Conservation (phyloP, 2,888 invertebrate genomes). For the Gnatocerus cornutus region DNA sequence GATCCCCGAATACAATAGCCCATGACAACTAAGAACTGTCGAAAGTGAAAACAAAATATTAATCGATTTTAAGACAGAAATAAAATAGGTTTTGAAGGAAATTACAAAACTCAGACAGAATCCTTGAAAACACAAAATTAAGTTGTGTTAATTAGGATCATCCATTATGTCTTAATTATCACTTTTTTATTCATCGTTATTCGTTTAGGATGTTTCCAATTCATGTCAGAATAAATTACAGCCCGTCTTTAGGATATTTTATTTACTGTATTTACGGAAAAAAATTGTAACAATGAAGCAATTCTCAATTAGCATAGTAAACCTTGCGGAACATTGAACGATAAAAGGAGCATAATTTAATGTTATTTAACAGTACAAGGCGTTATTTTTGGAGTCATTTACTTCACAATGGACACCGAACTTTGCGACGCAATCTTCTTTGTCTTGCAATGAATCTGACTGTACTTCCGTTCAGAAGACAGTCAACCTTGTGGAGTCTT, state of each 20-base stretch:
- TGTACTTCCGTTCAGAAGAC: slow-evolving; percentile 27
- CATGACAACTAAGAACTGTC: slow-evolving; percentile 34
- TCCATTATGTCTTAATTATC: slow-evolving; percentile 9
- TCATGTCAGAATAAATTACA: slow-evolving; percentile 6
- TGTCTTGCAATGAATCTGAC: slow-evolving; percentile 10
- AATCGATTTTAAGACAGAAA: slow-evolving; percentile 21
- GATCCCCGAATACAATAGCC: slow-evolving; percentile 35
- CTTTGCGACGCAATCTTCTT: slow-evolving; percentile 12
- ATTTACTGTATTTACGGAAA: slow-evolving; percentile 3
- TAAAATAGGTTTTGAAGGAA: slow-evolving; percentile 25
- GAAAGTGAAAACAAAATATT: slow-evolving; percentile 33
- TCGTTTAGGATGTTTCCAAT: slow-evolving; percentile 3
- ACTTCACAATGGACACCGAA: slow-evolving; percentile 9
- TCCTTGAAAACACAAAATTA: slow-evolving; percentile 22
- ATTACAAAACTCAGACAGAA: slow-evolving; percentile 28
- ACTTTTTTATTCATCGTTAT: slow-evolving; percentile 13
- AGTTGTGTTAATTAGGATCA: slow-evolving; percentile 23
- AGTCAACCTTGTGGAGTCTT: slow-evolving; percentile 7
- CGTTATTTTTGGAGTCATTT: slow-evolving; percentile 12
- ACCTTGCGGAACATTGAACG: slow-evolving; percentile 26
- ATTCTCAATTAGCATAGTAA: slow-evolving; percentile 14
- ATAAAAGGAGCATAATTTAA: slow-evolving; percentile 18
- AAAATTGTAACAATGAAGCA: slow-evolving; percentile 16
- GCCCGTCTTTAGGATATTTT: not conserved
- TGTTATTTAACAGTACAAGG: slow-evolving; percentile 21